Conservation (phyloP, 2,797 vertebrate genomes). For the Chloroceryle inda region DNA sequence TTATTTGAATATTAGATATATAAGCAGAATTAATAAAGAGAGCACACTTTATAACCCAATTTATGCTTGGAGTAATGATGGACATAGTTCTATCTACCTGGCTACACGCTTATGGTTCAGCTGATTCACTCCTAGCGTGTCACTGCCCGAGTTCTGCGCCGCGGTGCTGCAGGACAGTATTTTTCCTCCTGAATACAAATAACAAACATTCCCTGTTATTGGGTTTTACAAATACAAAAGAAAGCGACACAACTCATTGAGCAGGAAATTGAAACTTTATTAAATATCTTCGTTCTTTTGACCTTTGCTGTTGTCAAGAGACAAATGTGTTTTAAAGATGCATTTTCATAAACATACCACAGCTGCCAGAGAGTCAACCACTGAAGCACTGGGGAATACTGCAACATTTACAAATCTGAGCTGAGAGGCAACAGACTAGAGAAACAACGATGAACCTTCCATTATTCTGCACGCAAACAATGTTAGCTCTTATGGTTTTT, state of each 20-base stretch:
- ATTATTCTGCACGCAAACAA: neutral
- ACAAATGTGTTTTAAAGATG: slow-evolving; percentile 52
- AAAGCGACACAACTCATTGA: slow-evolving; percentile 16
- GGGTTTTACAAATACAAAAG: slow-evolving; percentile 40
- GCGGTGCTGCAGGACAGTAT: neutral
- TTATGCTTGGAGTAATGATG: neutral
- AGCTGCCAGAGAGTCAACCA: slow-evolving; percentile 35
- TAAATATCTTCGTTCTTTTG: neutral
- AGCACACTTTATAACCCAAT: neutral
- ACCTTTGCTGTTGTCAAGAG: slow-evolving; percentile 43
- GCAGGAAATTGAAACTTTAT: slow-evolving; percentile 58
- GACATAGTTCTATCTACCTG: slow-evolving; percentile 58
- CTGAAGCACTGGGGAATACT: slow-evolving; percentile 24
- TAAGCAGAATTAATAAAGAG: slow-evolving; percentile 5
- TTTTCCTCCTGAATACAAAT: slow-evolving; percentile 68
- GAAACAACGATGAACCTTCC: neutral
- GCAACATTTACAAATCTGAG: slow-evolving; percentile 41
- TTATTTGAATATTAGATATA: slow-evolving; percentile 15
- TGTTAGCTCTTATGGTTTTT: neutral
- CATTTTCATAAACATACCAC: slow-evolving; percentile 54
- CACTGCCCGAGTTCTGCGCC: neutral
- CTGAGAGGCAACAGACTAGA: slow-evolving; percentile 1
- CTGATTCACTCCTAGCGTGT: neutral
- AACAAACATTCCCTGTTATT: slow-evolving; percentile 45
- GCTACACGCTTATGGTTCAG: neutral